Percentiles rank a stretch among this genome's conserved stretches.
These are phyloP conservation scores for Cyclophora albipunctata DNA, from an alignment of 2,888 invertebrate genomes.

Conservation along the genomic window DNA sequence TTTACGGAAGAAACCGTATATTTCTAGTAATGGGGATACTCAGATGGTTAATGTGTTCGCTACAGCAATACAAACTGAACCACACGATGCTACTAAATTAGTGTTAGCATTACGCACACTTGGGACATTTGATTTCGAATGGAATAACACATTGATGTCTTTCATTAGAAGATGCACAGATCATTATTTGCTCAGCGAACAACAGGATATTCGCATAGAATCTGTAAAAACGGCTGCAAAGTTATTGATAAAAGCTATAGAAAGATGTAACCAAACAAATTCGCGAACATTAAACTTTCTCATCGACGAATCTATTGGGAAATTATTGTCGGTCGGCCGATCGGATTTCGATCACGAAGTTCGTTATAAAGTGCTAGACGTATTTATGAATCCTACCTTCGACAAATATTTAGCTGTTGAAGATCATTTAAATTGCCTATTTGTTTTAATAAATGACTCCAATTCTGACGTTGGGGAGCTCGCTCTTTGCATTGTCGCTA, in stretches of 20 bases:
- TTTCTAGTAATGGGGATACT: constrained; percentile 74
- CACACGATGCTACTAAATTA: constrained; percentile 86
- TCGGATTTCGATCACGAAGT: constrained; percentile 97
- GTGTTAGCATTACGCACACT: constrained; percentile 94
- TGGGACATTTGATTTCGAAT: constrained; percentile 93
- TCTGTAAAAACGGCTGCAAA: constrained; percentile 95
- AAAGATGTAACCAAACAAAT: constrained; percentile 77
- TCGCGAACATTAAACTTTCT: constrained; percentile 90
- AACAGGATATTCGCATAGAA: constrained; percentile 91
- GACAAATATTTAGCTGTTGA: constrained; percentile 96
- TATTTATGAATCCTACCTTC: constrained; percentile 90
- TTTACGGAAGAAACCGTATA: constrained; percentile 88
- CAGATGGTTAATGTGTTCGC: constrained; percentile 58
- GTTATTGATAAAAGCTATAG: constrained; percentile 88
- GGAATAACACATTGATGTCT: constrained; percentile 89
- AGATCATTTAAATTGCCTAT: constrained; percentile 93
- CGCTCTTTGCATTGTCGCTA: constrained; percentile 92
- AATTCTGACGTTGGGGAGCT: constrained; percentile 95
- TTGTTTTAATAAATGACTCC: constrained; percentile 97
- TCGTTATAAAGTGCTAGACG: constrained; percentile 91
- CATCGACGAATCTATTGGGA: constrained; percentile 93
- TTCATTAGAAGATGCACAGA: constrained; percentile 96
- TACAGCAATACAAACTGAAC: constrained; percentile 66
- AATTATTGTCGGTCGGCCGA: constrained; percentile 92
- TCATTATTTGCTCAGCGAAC: constrained; percentile 91